Conservation (phyloP, 2,113 vertebrate genomes). For the Grus americana region DNA sequence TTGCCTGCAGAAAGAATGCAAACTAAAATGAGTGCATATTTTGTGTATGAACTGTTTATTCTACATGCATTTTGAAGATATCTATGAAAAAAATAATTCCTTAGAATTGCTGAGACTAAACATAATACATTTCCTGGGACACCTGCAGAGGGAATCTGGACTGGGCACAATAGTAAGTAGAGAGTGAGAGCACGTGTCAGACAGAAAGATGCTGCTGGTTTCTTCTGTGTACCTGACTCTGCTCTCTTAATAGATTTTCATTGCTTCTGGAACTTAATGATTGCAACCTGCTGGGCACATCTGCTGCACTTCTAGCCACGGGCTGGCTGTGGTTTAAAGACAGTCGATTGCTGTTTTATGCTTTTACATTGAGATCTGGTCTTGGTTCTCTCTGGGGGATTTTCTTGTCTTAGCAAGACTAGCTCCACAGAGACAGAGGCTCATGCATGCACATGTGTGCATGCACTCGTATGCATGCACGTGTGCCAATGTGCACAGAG, state of each 20-base stretch:
- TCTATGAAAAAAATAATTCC: neutral
- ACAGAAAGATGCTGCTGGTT: neutral
- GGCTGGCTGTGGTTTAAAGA: neutral
- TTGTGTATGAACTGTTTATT: neutral
- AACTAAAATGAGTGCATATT: rapidly evolving
- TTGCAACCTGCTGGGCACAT: neutral
- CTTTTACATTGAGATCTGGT: neutral
- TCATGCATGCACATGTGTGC: neutral
- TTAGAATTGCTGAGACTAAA: neutral
- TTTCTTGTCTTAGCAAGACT: neutral
- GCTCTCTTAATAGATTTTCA: neutral
- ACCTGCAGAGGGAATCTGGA: neutral
- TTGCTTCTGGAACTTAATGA: neutral
- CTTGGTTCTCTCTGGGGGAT: neutral
- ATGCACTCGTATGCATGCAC: rapidly evolving
- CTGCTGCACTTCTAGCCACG: neutral
- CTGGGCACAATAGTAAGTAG: neutral
- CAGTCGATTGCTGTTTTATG: neutral
- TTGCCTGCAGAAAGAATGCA: neutral
- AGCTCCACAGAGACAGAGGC: neutral
- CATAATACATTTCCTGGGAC: neutral
- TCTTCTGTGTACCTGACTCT: neutral
- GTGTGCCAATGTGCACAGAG: rapidly evolving
- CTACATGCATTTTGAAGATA: neutral
- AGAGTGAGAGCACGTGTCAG: neutral